Conservation (phyloP, 2,888 invertebrate species). For the Xylota segnis region DNA sequence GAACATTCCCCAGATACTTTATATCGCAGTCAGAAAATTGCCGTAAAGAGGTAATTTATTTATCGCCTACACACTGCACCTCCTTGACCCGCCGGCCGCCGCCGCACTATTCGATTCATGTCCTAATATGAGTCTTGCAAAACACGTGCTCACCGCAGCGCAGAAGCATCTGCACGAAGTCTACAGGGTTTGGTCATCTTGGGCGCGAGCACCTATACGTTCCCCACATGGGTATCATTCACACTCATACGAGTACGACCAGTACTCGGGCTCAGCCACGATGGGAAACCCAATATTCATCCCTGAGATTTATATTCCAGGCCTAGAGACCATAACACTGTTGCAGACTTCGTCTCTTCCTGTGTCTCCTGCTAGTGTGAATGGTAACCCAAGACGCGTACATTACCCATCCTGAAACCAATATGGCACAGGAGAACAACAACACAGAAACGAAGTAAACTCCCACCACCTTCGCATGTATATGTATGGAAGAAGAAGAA, state of each 20-base stretch:
- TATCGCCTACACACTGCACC: constrained; percentile 70
- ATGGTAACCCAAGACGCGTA: constrained; percentile 65
- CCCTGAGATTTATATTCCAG: constrained; percentile 50
- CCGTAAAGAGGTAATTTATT: constrained; percentile 74
- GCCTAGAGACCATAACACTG: constrained; percentile 38
- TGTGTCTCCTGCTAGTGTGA: constrained; percentile 2
- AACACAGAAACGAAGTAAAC: constrained; percentile 5
- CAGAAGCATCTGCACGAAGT: constrained; percentile 35
- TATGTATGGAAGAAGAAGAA: no score
- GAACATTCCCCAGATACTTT: constrained; percentile 46
- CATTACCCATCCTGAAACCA: constrained; percentile 64
- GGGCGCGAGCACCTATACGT: constrained; percentile 45
- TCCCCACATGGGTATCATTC: constrained; percentile 7
- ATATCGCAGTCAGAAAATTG: constrained; percentile 58
- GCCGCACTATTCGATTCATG: constrained; percentile 16
- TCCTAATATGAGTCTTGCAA: constrained; percentile 38
- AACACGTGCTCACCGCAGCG: constrained; percentile 46
- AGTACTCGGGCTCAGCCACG: no score
- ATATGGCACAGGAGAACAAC: constrained; percentile 5
- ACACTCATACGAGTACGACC: constrained; percentile 15
- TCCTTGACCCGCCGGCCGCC: constrained; percentile 41
- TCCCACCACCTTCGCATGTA: constrained; percentile 34
- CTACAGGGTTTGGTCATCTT: constrained; percentile 31
- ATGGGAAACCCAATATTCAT: constrained; percentile 69
- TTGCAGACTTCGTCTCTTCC: constrained; percentile 23